A percentile compares a stretch with the other conserved stretches of the same genome.
These are phyloP conservation scores for Aptenodytes patagonicus DNA, from an alignment of 2,113 vertebrate species.

Conservation along the genomic window DNA sequence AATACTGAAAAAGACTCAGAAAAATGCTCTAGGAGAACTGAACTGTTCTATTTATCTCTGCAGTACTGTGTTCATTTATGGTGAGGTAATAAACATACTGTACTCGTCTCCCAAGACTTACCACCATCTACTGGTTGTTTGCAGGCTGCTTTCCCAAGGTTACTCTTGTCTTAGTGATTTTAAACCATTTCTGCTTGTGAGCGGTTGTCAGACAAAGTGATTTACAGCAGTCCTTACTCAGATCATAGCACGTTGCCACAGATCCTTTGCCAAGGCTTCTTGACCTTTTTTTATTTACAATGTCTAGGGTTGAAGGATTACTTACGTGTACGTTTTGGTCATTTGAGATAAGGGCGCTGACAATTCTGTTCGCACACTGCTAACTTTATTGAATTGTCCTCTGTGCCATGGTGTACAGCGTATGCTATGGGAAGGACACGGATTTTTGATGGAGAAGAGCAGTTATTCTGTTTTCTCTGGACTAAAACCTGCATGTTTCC, in stretches of 20 bases:
- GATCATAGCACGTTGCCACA: neutral
- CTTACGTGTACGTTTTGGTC: neutral
- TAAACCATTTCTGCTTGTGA: neutral
- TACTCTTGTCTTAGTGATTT: neutral
- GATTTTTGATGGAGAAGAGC: neutral
- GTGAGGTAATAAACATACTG: neutral
- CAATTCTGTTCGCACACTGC: neutral
- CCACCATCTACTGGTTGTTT: neutral
- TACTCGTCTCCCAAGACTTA: neutral
- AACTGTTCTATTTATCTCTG: neutral
- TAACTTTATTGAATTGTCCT: constrained; percentile 29
- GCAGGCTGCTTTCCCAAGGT: neutral
- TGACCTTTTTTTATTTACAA: constrained; percentile 12
- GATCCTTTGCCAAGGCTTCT: neutral
- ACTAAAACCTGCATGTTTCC: neutral
- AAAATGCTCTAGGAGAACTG: neutral
- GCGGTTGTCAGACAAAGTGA: neutral
- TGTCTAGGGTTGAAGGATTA: neutral
- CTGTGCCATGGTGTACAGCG: neutral
- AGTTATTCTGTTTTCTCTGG: neutral
- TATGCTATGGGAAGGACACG: neutral
- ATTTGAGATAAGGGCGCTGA: constrained; percentile 11
- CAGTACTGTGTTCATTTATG: neutral
- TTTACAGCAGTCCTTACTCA: constrained; percentile 5
- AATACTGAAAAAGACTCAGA: neutral